Evolutionary conservation across 2,113 vertebrate genomes (phyloP), one percentile per base, ranked within the genome.

Genomic region (Actinemys pallida): DNA sequence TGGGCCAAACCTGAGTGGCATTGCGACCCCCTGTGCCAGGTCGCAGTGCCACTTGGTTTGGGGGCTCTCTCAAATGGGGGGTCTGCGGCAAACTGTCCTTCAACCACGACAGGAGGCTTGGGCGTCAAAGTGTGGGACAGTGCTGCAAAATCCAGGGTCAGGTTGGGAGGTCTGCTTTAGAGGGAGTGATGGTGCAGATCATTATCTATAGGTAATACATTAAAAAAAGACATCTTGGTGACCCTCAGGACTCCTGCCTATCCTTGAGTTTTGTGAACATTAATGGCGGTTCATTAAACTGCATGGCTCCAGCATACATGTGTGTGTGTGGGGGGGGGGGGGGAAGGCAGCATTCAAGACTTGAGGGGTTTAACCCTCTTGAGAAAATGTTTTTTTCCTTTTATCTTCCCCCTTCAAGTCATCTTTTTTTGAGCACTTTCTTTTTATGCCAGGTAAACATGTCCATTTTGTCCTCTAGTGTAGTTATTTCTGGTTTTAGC

Each of bases 401-500:
- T 87, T 11, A 62, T 19, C 45, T 75, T 78, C 69, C 3, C 62
- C 8, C 62, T 6, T 69, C 54, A 83, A 45, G 6, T 52, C 82
- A 2, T 92, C 89, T 25, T 59, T 80, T 76, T 86, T 47, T 42
- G 52, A 78, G 78, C 25, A 0, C 89, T 93, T 85, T 45, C 42
- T 35, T 82, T 47, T 90, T 14, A 17, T 19, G 52, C 75, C 27
- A 81, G 84, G 75, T 88, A 87, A 97, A 96, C 24, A 45, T 22
- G 19, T 81, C 56, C 35, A 0, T 75, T 59, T 94, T 89, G 8
- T 92, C 47, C 56, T 88, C 69, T 56, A 31, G 53, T 83, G 62
- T 88, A 79, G 89, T 93, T 96, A 93, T 91, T 90, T 94, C 91
- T 93, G 91, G 81, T 52, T 90, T 95, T 62, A 96, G 87, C 54